Base-by-base conservation (phyloP, 2,888 invertebrate genomes). In the Pollenia labialis region DNA sequence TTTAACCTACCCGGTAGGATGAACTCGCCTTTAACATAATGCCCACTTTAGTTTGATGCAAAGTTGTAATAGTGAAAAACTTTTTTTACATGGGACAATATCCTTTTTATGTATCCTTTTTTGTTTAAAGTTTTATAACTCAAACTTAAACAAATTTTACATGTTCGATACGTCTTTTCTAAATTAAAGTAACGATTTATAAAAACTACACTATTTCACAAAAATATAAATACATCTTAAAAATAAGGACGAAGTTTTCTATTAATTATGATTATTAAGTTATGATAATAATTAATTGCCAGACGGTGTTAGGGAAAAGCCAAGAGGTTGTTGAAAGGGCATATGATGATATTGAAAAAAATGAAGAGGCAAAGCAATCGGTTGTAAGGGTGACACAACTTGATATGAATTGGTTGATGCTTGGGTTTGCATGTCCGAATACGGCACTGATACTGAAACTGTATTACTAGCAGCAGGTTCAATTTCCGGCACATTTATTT, bases 261-360 rank as follows among this genome's bases (percentile, higher is more conserved):
- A 50, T 16, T 11, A 71, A 16, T 54, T 44, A 6, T 54, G 16
- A 46, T 54, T 6, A 52, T 12, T 14, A 32, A 4, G 40, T 54
- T 6, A 52, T 12, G 12, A 32, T 3, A 64, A 52, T 32, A 10
- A 23, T 79, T 14, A 77, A 54, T 76, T 83, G 9, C 12, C 64
- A 52, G 74, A 48, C 10, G 72, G 10, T 7, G 88, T 81, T 66
- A 85, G 50, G 6, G 90, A 88, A 18, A 91, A 85, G 8, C 88
- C 89, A 4, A 90, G 76, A 4, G 90, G 88, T 75, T 89, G 90
- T 85, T 91, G 90, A 58, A 92, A 92, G n/a, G 91, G 90, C 89
- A 91, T 90, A 16, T 92, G 91, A 58, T 91, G 91, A 32, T 93
- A 52, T 44, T 91, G 91, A 58, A 92, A 88, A 46, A 92, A 90